Evolutionary conservation across 2,113 vertebrate species (phyloP), one percentile per base, ranked within the genome.

Genomic region (Bubo bubo): DNA sequence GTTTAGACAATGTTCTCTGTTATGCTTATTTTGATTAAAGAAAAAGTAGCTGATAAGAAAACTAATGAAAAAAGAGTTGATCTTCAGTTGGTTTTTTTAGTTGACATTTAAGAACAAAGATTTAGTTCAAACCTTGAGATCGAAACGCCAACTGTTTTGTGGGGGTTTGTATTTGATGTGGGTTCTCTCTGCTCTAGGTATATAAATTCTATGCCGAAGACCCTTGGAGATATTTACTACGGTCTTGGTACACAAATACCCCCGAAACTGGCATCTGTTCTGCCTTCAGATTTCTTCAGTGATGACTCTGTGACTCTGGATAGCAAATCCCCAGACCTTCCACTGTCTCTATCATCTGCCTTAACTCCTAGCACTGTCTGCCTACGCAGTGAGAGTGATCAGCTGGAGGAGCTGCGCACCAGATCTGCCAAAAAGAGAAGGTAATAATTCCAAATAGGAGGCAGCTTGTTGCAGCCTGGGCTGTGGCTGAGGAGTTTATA

Each of bases 281-380:
- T 99, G 83, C 99, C 99, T 37, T 73, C 98, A 35, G 99, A 99
- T 86, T 99, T 99, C 97, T 99, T 99, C 96, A 99, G 99, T 32
- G 99, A 99, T 64, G 99, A 99, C 45, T 99, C 99, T 0, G 12
- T 99, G 73, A 94, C 97, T 41, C 98, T 98, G 88, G 99, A 99
- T 79, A 98, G 98, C 64, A 95, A 97, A 75, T 99, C 98, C 47
- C 98, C 99, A 7, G 95, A 97, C 8, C 82, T 92, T 72, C 98
- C 98, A 28, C 92, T 81, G 2, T 95, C 98, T 32, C 72, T 96
- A 7, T 30, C 88, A 6, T 98, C 98, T 22, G 58, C 95, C 28
- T 83, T 95, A 22, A 88, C 97, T 63, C 96, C 93, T 11, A 94
- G 93, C 4, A 27, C 97, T 39, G 74, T 79, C 68, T 96, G 94